Percentiles rank a stretch among this genome's conserved stretches.
phyloP scores from a whole-genome alignment of 2,113 vertebrate genomes.

The Rhynchomys soricoides region DNA sequence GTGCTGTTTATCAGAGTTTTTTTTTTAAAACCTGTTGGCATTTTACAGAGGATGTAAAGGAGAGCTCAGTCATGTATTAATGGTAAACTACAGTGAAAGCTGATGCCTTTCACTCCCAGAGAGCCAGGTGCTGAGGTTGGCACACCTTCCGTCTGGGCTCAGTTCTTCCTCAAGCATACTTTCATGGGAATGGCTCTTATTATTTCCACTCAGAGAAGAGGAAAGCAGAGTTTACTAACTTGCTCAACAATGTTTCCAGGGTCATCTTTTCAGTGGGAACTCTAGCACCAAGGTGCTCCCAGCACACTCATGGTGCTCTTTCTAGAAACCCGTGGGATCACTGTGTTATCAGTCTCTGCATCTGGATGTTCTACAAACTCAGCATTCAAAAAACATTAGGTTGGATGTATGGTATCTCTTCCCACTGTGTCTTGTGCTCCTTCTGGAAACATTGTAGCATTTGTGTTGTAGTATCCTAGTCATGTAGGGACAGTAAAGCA shows the following conservation, averaged over 20 bases:
- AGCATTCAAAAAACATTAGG: background rate
- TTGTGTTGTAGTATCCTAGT: background rate
- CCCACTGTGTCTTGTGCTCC: too few species aligned
- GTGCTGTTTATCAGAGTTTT: background rate
- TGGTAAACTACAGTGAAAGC: too few species aligned
- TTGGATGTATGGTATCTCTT: background rate
- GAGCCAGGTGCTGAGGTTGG: background rate
- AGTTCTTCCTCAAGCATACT: background rate
- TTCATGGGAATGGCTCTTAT: background rate
- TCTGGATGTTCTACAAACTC: background rate
- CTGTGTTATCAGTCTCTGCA: background rate
- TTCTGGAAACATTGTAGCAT: background rate
- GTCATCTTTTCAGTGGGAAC: background rate
- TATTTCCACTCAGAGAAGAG: background rate
- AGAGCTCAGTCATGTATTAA: background rate
- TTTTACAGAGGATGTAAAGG: background rate
- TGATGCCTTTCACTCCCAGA: background rate
- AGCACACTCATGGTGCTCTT: background rate
- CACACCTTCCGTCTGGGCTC: background rate
- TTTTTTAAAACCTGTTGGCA: background rate
- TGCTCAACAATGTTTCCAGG: conserved; percentile 16
- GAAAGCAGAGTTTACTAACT: background rate
- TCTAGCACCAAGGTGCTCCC: background rate
- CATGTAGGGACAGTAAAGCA: background rate
- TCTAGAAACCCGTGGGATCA: background rate